Conservation (phyloP, 2,113 vertebrate species). For the Trematomus loennbergii region DNA sequence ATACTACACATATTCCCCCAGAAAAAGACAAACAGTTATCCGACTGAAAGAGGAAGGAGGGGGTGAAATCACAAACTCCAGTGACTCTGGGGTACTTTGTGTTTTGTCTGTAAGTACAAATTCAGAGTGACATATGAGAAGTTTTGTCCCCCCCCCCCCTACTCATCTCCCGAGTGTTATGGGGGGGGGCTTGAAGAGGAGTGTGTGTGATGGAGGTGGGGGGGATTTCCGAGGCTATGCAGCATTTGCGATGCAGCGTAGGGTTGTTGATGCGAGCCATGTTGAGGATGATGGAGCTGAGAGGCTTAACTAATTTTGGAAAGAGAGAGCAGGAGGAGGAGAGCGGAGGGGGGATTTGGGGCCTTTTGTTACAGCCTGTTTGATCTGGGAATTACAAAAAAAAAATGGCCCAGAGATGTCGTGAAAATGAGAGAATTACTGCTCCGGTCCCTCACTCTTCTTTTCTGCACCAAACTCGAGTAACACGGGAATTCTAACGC, state of each 20-base stretch:
- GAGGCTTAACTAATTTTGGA: slow-evolving; percentile 87
- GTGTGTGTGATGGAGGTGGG: slow-evolving; percentile 24
- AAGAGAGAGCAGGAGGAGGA: slow-evolving; percentile 74
- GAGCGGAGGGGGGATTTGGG: slow-evolving; percentile 76
- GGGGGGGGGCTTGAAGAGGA: slow-evolving; percentile 30
- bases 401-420: slow-evolving; percentile 77
- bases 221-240: slow-evolving; percentile 64
- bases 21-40: slow-evolving; percentile 44
- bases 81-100: slow-evolving; percentile 63
- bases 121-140: slow-evolving; percentile 75
- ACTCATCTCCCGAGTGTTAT: slow-evolving; percentile 22
- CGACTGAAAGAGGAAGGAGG: slow-evolving; percentile 30
- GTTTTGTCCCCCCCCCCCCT: neutral
- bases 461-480: slow-evolving; percentile 45
- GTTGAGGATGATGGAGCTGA: slow-evolving; percentile 84
- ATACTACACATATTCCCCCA: slow-evolving; percentile 35
- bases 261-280: slow-evolving; percentile 79
- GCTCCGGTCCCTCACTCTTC: slow-evolving; percentile 57
- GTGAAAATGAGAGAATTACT: slow-evolving; percentile 80
- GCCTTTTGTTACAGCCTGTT: slow-evolving; percentile 83
- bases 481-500: slow-evolving; percentile 55
- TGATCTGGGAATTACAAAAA: slow-evolving; percentile 79
- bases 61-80: slow-evolving; percentile 34
- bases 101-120: slow-evolving; percentile 68
- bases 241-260: slow-evolving; percentile 53